These are phyloP conservation scores for Apis mellifera DNA, from an alignment of 1,140 invertebrate species.

Conservation along the genomic window Amel_HAv3.1 CM009940.2:815501-816000, in stretches of 20 bases:
- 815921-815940: slow-evolving; percentile 70
- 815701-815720: slow-evolving; percentile 6
- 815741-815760: background rate
- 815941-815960: slow-evolving; percentile 71
- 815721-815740: slow-evolving; percentile 38
- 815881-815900: slow-evolving; percentile 61
- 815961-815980: slow-evolving; percentile 69
- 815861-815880: slow-evolving; percentile 73
- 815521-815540: slow-evolving; percentile 20
- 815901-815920: slow-evolving; percentile 73
- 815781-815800: slow-evolving; percentile 11
- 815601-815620: background rate
- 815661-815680: background rate
- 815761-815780: slow-evolving; percentile 30
- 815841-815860: slow-evolving; percentile 49
- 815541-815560: slow-evolving; percentile 3
- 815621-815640: background rate
- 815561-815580: slow-evolving; percentile 14
- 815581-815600: background rate
- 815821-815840: slow-evolving; percentile 27
- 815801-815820: slow-evolving; percentile 28
- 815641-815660: slow-evolving; percentile 4
- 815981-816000: slow-evolving; percentile 64
- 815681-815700: background rate
- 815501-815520: background rate